Base-by-base conservation (phyloP, 2,888 invertebrate genomes). In the Sarcophaga rosellei region DNA sequence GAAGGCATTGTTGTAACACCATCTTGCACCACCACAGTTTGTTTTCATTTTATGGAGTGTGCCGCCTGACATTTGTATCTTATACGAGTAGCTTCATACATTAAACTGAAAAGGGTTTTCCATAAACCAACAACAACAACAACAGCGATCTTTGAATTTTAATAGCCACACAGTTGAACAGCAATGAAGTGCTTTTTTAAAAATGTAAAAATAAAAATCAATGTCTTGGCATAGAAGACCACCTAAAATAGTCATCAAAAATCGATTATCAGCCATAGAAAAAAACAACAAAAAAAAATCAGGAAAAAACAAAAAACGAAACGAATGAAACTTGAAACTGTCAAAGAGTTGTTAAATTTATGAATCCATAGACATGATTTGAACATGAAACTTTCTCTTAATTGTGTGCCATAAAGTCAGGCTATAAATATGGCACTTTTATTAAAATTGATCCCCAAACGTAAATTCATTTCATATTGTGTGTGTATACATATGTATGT, bases 321-420 rank as follows among this genome's bases (percentile, higher is more conserved):
- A 53, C 17, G 17, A 53, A 4, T 15, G 53, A 53, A 53, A 53
- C 53, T 15, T 53, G 15, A 76, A 59, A 70, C 57, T 76, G 59
- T 76, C 81, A 63, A 62, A 75, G 53, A 74, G 20, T 53, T 53
- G 44, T 57, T 62, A 75, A 72, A 72, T 47, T 66, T 61, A 77
- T 82, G 77, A 77, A 77, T 77, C 2, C 72, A 77, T 77, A 66
- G 66, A 61, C 45, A 77, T 72, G 11, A 59, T 77, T 47, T 21
- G 62, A 66, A 63, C 23, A 35, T 20, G 20, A 47, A 82, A 82
- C 82, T 82, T 82, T 77, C 82, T 82, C 82, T 61, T 72, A 77
- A 76, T 70, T 81, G 35, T 70, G 63, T 70, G 63, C 20, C 63
- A 63, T 59, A 53, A 12, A 17, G 17, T 15, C 53, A 53, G 17